Conservation (phyloP, 2,888 invertebrate species). For the Epistrophe eligans region DNA sequence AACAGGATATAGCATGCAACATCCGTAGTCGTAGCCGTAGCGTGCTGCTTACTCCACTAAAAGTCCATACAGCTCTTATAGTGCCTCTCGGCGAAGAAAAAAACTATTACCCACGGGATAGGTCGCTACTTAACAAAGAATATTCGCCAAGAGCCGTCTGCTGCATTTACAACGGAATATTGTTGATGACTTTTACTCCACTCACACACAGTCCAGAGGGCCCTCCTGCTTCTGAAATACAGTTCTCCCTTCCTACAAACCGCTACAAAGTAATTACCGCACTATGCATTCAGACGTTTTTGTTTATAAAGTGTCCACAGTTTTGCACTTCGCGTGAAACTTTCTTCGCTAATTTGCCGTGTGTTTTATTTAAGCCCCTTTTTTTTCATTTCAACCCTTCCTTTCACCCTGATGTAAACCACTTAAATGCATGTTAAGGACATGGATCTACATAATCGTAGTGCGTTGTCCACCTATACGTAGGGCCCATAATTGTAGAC, state of each 20-base stretch:
- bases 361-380: conserved; percentile 15
- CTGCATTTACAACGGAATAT: conserved; percentile 53
- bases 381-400: not conserved
- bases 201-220: not conserved
- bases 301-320: conserved; percentile 67
- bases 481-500: conserved; percentile 93
- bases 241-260: not conserved
- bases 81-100: conserved; percentile 44
- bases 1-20: conserved; percentile 70
- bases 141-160: conserved; percentile 38
- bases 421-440: conserved; percentile 91
- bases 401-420: not conserved
- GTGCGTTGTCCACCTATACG: conserved; percentile 93
- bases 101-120: not conserved
- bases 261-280: conserved; percentile 70
- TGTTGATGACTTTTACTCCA: conserved; percentile 52
- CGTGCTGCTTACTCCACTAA: conserved; percentile 58
- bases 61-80: conserved; percentile 24
- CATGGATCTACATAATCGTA: conserved; percentile 93
- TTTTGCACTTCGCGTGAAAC: conserved; percentile 54
- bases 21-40: conserved; percentile 50
- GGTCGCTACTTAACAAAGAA: not conserved
- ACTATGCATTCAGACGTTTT: conserved; percentile 55
- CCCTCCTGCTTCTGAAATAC: no score
- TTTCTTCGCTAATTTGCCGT: conserved; percentile 50